Percentiles rank a stretch among this genome's conserved stretches.
Evolutionary conservation across 1,140 invertebrate species (phyloP).

Genomic region (Atta colombica): DNA sequence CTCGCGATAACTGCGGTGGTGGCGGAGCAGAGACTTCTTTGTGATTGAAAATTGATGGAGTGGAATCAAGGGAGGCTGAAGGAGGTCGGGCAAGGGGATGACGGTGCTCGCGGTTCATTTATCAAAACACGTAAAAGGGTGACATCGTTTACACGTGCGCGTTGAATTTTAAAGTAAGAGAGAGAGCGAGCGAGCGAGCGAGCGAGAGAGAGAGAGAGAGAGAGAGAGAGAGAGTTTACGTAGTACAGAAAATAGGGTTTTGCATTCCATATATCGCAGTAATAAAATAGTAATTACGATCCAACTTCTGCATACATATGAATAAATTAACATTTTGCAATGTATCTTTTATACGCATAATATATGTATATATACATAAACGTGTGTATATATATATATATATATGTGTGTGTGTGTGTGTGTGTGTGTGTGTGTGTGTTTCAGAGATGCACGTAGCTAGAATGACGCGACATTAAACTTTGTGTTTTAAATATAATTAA

Average conservation of each 20-base stretch:
- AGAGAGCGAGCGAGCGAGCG: conserved; percentile 26
- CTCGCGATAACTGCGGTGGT: conserved; percentile 65
- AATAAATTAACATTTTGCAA: conserved; percentile 11
- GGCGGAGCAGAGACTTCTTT: conserved; percentile 76
- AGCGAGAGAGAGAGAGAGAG: conserved; percentile 20
- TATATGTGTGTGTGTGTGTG: no score
- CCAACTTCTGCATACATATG: neutral
- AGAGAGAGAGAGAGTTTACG: neutral
- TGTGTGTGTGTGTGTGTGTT: no score
- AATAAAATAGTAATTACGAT: conserved; percentile 34
- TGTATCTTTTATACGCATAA: no score
- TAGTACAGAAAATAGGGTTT: conserved; percentile 18
- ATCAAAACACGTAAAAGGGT: conserved; percentile 80
- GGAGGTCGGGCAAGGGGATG: conserved; percentile 71
- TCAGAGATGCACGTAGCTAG: neutral
- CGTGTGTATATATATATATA: neutral
- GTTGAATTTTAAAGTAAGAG: conserved; percentile 51
- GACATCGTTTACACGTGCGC: conserved; percentile 66
- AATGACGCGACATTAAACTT: neutral
- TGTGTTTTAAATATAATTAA: conserved; percentile 5
- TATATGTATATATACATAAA: neutral
- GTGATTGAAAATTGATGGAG: conserved; percentile 85
- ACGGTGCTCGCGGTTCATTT: conserved; percentile 78
- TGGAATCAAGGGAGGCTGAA: conserved; percentile 79
- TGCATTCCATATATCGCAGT: neutral